phyloP scores from a whole-genome alignment of 2,797 vertebrate genomes.

The Girardinus metallicus region DNA sequence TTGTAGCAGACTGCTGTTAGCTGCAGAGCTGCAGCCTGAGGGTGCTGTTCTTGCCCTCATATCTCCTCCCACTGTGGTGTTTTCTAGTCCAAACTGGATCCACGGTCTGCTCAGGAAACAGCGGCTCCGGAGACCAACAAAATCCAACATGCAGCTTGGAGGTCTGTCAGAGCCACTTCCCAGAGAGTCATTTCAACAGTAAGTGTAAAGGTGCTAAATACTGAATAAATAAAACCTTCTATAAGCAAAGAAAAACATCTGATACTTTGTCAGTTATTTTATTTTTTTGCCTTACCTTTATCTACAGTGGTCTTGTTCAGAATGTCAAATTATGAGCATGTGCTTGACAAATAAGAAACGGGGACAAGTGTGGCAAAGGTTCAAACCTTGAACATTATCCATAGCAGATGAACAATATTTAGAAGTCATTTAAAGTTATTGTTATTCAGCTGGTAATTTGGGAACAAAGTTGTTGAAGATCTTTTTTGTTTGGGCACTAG shows the following conservation, averaged over 20 bases:
- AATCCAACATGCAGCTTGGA: constrained; percentile 23
- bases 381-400: not conserved
- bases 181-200: not conserved
- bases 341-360: not conserved
- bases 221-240: not conserved
- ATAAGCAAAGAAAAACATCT: not conserved
- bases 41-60: constrained; percentile 4
- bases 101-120: not conserved
- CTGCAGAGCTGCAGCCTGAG: constrained; percentile 19
- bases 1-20: not conserved
- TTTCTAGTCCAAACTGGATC: constrained; percentile 51
- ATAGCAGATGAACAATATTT: not conserved
- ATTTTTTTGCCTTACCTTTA: constrained; percentile 37
- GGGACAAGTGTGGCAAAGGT: not conserved
- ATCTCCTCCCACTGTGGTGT: constrained; percentile 32
- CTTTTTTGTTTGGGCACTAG: not conserved
- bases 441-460: not conserved
- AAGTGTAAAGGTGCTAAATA: constrained; percentile 18
- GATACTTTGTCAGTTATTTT: not conserved
- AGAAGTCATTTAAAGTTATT: not conserved
- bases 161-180: constrained; percentile 19
- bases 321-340: not conserved
- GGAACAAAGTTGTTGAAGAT: not conserved
- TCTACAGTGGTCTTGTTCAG: not conserved
- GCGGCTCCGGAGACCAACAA: accelerated